These are phyloP conservation scores for Hystrix brachyura DNA, from an alignment of 2,113 vertebrate genomes.

Conservation along the genomic window DNA sequence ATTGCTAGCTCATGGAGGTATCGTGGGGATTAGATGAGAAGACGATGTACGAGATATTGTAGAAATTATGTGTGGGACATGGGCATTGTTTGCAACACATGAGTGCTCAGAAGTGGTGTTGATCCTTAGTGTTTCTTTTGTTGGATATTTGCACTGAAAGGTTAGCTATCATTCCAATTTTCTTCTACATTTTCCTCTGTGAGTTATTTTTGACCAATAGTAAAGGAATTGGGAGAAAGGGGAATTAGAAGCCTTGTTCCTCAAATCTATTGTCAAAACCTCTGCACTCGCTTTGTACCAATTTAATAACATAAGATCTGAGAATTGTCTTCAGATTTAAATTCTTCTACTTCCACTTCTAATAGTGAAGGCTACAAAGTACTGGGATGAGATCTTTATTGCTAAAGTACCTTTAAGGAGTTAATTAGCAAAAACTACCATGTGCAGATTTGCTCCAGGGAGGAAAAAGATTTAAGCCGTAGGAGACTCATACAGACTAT, in stretches of 20 bases:
- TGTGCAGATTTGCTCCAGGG: background rate
- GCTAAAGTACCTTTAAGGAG: background rate
- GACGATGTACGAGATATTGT: background rate
- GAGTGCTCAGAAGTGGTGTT: background rate
- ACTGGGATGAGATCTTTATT: background rate
- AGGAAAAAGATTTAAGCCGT: background rate
- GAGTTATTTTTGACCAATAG: background rate
- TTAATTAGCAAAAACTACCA: conserved; percentile 13
- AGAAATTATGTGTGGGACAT: background rate
- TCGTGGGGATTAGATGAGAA: background rate
- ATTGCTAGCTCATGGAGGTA: background rate
- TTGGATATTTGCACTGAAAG: background rate
- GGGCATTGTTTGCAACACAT: background rate
- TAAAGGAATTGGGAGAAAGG: background rate
- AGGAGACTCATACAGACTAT: background rate
- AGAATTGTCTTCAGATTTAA: background rate
- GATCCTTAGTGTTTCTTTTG: background rate
- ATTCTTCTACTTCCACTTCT: background rate
- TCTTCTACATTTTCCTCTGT: background rate
- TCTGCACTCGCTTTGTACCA: background rate
- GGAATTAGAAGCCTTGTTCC: background rate
- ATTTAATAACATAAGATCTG: background rate
- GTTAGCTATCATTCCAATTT: background rate
- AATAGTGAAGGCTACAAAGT: background rate
- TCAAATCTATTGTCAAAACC: background rate